Base-by-base conservation (phyloP, 2,797 vertebrate genomes). In the Alauda arvensis region DNA sequence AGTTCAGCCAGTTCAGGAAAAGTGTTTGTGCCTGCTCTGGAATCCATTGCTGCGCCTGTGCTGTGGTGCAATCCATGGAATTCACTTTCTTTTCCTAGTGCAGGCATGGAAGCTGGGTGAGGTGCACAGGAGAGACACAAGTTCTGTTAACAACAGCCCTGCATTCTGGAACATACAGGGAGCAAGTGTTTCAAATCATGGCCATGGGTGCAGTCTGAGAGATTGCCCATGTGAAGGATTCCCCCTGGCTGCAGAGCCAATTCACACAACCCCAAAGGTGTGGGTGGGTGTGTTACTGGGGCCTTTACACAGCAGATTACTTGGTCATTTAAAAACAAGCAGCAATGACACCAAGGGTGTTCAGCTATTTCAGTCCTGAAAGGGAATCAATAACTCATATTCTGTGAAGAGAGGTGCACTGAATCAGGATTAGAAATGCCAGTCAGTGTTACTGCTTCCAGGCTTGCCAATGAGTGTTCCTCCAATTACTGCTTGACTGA, bases 201-300 rank as follows among this genome's bases (percentile, higher is more conserved):
- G 62, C 62, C 10, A 0, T 0, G 0, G n/a, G 15, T n/a, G 16
- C 23, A 28, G 55, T 31, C 17, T 57, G 55, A 46, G 68, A 48
- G 28, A 5, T 23, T 6, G 31, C n/a, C 49, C 1, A 2, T 18
- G 48, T 21, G 45, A 40, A 42, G 37, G 8, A 43, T 60, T 8
- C n/a, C 49, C 29, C 28, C 9, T 4, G 6, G 31, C 37, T 63
- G 29, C 57, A 29, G 37, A 49, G 52, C 6, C 70, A 26, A 52
- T 33, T 65, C 31, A 20, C 42, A 40, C 28, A 48, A 1, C 0
- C 13, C 49, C 23, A 3, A 2, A 61, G 33, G 52, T 26, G 40
- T 0, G 0, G 12, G 40, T 0, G 0, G 12, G 12, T 26, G 21
- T 3, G 0, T 70, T 46, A 51, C 55, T 53, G 68, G 46, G n/a